Conservation (phyloP, 30 jellyfish, hydroid and myxozoan species). For the Aurelia aurita complex sp. Pacific region DNA sequence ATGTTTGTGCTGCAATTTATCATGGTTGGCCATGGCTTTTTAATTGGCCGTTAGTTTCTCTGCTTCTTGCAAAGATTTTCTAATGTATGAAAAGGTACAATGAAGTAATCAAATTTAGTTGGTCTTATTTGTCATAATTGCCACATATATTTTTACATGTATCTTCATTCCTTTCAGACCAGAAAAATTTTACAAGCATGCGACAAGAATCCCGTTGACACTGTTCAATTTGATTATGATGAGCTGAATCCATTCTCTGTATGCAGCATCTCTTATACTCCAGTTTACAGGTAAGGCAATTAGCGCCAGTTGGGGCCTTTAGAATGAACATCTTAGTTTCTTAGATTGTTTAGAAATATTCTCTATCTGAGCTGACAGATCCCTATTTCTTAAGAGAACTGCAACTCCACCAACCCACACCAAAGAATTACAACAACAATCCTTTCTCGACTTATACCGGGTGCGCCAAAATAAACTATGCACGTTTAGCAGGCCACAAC, state of each 20-base stretch:
- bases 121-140: neutral
- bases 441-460: no score
- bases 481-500: no score
- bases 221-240: slow-evolving; percentile 88
- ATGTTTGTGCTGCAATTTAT: neutral
- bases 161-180: slow-evolving; percentile 59
- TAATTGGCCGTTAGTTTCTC: no score
- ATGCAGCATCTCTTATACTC: slow-evolving; percentile 83
- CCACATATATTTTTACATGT: neutral
- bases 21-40: neutral
- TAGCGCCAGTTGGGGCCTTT: no score
- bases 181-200: slow-evolving; percentile 96
- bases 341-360: no score
- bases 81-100: neutral
- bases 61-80: no score
- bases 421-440: no score
- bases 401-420: no score
- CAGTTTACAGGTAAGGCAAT: slow-evolving; percentile 85
- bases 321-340: no score
- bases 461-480: no score
- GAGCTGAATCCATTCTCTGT: slow-evolving; percentile 95
- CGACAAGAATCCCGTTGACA: slow-evolving; percentile 93
- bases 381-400: no score
- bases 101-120: neutral
- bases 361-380: no score